Percentiles rank a stretch among this genome's conserved stretches.
phyloP scores from a whole-genome alignment of 1,140 invertebrate species.

The Zaprionus capensis region DNA sequence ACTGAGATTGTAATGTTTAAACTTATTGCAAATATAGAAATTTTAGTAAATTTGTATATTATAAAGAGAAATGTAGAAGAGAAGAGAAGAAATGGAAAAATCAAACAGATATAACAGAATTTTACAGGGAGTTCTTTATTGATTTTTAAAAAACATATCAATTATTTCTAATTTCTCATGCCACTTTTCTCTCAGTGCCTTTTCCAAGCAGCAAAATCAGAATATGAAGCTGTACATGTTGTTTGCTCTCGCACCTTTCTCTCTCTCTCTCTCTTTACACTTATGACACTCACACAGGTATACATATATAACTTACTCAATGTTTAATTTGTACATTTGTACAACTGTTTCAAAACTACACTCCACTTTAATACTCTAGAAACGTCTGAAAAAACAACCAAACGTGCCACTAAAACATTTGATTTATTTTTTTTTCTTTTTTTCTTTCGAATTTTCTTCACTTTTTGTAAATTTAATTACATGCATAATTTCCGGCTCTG shows the following conservation, averaged over 20 bases:
- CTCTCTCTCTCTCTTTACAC: not conserved
- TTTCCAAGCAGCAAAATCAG: not conserved
- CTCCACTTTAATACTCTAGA: not conserved
- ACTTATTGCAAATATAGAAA: too few relatives aligned
- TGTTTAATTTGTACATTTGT: not conserved
- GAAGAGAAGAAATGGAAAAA: too few relatives aligned
- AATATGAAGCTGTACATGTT: not conserved
- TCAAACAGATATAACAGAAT: too few relatives aligned
- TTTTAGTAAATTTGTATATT: too few relatives aligned
- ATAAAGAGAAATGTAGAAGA: too few relatives aligned
- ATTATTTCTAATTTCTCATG: not conserved
- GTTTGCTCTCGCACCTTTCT: not conserved
- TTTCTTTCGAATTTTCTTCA: not conserved
- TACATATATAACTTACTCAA: not conserved
- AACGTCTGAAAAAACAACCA: conserved; percentile 2
- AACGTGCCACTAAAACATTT: conserved; percentile 29
- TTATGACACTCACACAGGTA: not conserved
- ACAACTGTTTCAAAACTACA: not conserved
- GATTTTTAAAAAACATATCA: not conserved
- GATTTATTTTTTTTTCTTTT: conserved; percentile 2
- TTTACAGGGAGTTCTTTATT: too few relatives aligned
- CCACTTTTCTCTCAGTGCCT: not conserved
- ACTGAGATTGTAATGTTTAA: too few relatives aligned
- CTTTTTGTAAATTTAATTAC: conserved; percentile 54
- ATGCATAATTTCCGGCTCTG: conserved; percentile 53